Evolutionary conservation across 2,113 vertebrate genomes (phyloP).

Genomic region (Chionodraco myersi): DNA sequence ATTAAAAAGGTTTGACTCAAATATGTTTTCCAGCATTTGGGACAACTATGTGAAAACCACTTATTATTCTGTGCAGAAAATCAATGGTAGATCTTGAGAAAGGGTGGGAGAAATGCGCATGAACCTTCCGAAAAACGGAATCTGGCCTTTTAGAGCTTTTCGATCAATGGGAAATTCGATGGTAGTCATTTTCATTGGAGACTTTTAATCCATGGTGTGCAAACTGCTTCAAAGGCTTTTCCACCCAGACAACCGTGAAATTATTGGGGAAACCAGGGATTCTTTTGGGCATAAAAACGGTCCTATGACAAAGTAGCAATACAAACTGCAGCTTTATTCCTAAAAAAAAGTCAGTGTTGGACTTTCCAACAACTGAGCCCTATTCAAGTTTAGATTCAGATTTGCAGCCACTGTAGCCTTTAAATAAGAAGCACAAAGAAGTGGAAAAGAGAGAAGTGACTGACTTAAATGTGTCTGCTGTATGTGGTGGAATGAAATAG

Average conservation of each 20-base stretch:
- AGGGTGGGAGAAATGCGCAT: not conserved
- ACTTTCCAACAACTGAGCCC: not conserved
- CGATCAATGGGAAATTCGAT: slow-evolving; percentile 34
- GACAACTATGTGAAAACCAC: not conserved
- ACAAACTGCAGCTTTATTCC: not conserved
- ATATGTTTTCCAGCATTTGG: not conserved
- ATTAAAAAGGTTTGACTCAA: not conserved
- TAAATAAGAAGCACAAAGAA: not conserved
- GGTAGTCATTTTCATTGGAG: slow-evolving; percentile 28
- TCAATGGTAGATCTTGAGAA: slow-evolving; percentile 2
- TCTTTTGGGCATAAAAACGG: slow-evolving; percentile 9
- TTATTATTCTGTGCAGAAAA: slow-evolving; percentile 2
- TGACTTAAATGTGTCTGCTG: slow-evolving; percentile 1
- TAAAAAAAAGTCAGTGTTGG: slow-evolving; percentile 1
- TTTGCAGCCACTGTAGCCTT: not conserved
- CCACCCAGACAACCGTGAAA: not conserved
- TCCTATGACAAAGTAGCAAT: slow-evolving; percentile 26
- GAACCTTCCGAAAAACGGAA: slow-evolving; percentile 12
- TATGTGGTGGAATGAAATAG: slow-evolving; percentile 18
- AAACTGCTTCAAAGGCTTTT: slow-evolving; percentile 9
- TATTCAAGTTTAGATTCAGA: not conserved
- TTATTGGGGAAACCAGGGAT: not conserved
- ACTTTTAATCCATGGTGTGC: slow-evolving; percentile 23
- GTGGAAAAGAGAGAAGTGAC: slow-evolving; percentile 6
- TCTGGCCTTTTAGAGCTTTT: slow-evolving; percentile 12